Percentiles rank a stretch among this genome's conserved stretches.
Evolutionary conservation across 1,140 invertebrate genomes (phyloP).

Genomic region (Paracyclopina nana): DNA sequence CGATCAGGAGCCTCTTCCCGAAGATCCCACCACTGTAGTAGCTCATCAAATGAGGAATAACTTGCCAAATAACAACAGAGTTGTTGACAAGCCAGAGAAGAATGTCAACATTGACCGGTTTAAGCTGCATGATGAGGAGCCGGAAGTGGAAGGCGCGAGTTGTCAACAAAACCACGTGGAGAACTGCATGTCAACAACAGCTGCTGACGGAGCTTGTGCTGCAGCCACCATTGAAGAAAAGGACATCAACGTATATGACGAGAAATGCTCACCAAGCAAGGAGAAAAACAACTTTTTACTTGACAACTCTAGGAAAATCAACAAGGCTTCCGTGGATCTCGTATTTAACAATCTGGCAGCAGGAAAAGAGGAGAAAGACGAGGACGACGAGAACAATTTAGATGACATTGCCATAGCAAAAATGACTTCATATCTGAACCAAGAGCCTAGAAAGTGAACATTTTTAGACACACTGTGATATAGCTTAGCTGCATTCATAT

Average conservation of each 20-base stretch:
- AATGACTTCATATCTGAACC: too few relatives aligned
- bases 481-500: too few relatives aligned
- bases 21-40: neutral
- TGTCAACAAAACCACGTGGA: too few relatives aligned
- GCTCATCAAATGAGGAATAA: too few relatives aligned
- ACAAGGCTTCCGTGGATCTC: neutral
- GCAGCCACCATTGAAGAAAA: neutral
- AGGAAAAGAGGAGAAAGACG: too few relatives aligned
- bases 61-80: neutral
- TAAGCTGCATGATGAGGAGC: neutral
- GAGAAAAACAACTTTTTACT: neutral
- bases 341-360: neutral
- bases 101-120: neutral
- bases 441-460: too few relatives aligned
- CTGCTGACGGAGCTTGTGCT: neutral
- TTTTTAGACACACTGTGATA: too few relatives aligned
- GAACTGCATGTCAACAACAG: neutral
- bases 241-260: neutral
- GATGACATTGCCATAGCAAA: too few relatives aligned
- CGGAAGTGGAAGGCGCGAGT: neutral
- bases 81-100: neutral
- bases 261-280: neutral
- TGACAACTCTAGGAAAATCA: neutral
- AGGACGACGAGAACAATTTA: too few relatives aligned
- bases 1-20: neutral